Base-by-base conservation (phyloP, 2,888 invertebrate genomes). In the Stratiomys singularior region DNA sequence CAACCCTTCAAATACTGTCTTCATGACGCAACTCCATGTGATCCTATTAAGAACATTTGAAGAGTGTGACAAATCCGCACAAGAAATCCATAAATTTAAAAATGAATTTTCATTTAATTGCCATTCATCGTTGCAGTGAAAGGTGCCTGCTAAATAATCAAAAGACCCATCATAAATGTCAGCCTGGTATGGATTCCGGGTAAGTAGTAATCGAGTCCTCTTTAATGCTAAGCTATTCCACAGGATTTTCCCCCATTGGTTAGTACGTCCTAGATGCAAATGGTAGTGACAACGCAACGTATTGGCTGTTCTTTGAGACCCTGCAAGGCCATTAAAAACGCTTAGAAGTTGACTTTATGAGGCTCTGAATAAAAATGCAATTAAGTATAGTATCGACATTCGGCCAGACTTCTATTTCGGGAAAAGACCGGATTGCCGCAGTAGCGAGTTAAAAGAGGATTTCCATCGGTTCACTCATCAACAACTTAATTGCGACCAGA, bases 401-500 rank as follows among this genome's bases (percentile, higher is more conserved):
- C 18, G 27, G 11, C 25, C 69, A 58, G 64, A 2, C 18, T 28
- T 64, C 78, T 77, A 78, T 78, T 78, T 66, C 52, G 23, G 66
- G 78, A 52, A 21, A 23, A 56, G 13, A 46, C n/a, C 13, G 28
- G 52, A 37, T 69, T 69, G 63, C 23, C 56, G 69, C 71, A 56
- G 56, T 47, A 30, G 44, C 58, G 25, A 67, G 47, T 21, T 23
- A 47, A 23, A 47, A 15, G 56, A 28, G 27, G 56, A 21, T 58
- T 25, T 46, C 46, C 67, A 69, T 15, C 37, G 18, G 52, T 25
- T 72, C 72, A 52, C 30, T 56, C 72, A 27, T 71, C 71, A 74
- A 58, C 77, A 37, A 76, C 67, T 78, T 78, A 78, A 78, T 78
- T 78, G 78, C 78, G 77, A 78, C 72, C 78, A 78, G 76, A 78